Base-by-base conservation (phyloP, 2,888 invertebrate genomes). In the Rhyacophila evoluta region DNA sequence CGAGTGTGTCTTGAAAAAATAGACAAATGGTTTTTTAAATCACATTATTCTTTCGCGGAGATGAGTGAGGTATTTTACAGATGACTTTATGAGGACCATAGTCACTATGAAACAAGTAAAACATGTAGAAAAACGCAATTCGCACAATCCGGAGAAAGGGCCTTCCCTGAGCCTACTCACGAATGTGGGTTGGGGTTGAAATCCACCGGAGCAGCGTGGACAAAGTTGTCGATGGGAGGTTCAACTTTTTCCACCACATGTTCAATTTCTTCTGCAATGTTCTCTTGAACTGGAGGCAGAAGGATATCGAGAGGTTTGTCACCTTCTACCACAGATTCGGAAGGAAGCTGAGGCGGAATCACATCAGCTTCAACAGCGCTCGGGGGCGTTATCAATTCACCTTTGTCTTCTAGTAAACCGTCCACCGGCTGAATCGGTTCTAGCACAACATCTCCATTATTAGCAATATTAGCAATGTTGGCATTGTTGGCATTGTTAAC, bases 111-210 rank as follows among this genome's bases (percentile, higher is more conserved):
- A 25, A 55, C 55, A 19, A 55, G 19, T 10, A 55, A 33, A 33
- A 33, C 29, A 33, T 6, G 29, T 33, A 4, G 29, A 4, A 10
- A 25, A 74, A 75, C 41, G 39, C 15, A 29, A 10, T 55, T 70
- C 73, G 37, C 71, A 77, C 25, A 82, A 81, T 75, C 68, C 69
- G 72, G 67, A 37, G 67, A 19, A 72, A 27, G n/a, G n/a, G 75
- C 37, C 75, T 74, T 68, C 29, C 25, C 72, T 73, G 12, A 37
- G 74, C 27, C 84, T 89, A 90, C 90, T 90, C 89, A 90, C 90
- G 89, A 89, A 86, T 89, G 89, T 82, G 88, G 88, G 82, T 89
- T 88, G 84, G 88, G 88, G 85, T 87, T 89, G 83, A 85, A 84
- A 83, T 89, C 89, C 41, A 88, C 88, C 80, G 84, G 85, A 83